Conservation (phyloP, 2,888 invertebrate genomes). For the Pseudococcus jackbeardsleyi region DNA sequence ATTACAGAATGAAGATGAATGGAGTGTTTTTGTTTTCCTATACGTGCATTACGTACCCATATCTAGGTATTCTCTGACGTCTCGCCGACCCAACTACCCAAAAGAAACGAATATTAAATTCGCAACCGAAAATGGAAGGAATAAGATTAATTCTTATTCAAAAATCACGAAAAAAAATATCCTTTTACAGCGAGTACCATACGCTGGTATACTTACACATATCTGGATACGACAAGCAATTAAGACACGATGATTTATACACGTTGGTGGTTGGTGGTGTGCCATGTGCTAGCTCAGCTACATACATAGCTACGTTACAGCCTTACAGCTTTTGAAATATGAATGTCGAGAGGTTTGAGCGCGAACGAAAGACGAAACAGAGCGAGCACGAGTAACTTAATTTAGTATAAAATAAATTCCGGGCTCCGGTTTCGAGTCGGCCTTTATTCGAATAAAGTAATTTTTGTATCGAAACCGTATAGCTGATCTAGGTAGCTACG, state of each 20-base stretch:
- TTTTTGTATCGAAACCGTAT: background rate
- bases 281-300: background rate
- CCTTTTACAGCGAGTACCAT: background rate
- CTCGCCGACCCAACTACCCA: no score
- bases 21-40: background rate
- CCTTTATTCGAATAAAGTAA: background rate
- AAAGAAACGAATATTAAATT: no score
- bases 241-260: constrained; percentile 42
- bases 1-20: constrained; percentile 11
- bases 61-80: background rate
- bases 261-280: background rate
- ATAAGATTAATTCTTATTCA: constrained; percentile 39
- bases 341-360: background rate
- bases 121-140: background rate
- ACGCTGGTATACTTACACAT: background rate
- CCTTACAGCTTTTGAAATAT: background rate
- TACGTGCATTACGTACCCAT: no score
- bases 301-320: background rate
- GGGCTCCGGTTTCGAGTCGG: background rate
- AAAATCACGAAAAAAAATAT: constrained; percentile 10
- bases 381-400: background rate
- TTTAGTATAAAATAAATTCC: background rate
- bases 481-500: no score
- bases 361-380: background rate
- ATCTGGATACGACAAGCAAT: constrained; percentile 41